Evolutionary conservation across 2,888 invertebrate genomes (phyloP).

Genomic region (Chrysolina oricalcia): DNA sequence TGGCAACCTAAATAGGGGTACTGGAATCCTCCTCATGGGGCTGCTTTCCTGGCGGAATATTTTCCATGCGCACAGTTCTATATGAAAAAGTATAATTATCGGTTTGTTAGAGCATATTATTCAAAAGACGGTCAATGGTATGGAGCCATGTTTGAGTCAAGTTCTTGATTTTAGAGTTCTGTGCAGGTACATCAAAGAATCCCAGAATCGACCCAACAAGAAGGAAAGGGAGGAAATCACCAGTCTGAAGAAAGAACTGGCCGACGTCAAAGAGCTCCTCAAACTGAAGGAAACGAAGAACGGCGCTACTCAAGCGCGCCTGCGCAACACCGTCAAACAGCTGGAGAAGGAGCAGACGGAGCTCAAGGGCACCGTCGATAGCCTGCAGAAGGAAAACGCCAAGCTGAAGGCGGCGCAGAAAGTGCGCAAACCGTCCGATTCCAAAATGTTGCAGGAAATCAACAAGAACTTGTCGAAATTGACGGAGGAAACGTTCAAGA

Average conservation of each 20-base stretch:
- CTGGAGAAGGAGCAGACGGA: constrained; percentile 81
- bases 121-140: too few relatives aligned
- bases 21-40: too few relatives aligned
- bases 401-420: constrained; percentile 77
- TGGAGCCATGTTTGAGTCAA: too few relatives aligned
- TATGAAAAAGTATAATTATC: too few relatives aligned
- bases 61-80: too few relatives aligned
- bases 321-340: constrained; percentile 83
- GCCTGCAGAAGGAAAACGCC: constrained; percentile 79
- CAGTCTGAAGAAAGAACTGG: constrained; percentile 78
- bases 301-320: constrained; percentile 81
- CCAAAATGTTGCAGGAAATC: constrained; percentile 84
- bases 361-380: constrained; percentile 79
- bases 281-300: constrained; percentile 84
- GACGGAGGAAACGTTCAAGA: constrained; percentile 62
- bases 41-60: too few relatives aligned
- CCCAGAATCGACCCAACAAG: constrained; percentile 78
- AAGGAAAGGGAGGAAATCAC: constrained; percentile 82
- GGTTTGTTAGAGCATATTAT: too few relatives aligned
- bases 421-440: constrained; percentile 76
- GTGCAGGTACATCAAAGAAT: constrained; percentile 77
- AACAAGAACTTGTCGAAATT: constrained; percentile 76
- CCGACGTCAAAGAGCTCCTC: constrained; percentile 79
- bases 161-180: too few relatives aligned
- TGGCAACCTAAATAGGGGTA: too few relatives aligned